Percentiles rank a stretch among this genome's conserved stretches.
These are phyloP conservation scores for Lamellibrachia satsuma DNA, from an alignment of 2,888 invertebrate genomes.

Conservation along the genomic window DNA sequence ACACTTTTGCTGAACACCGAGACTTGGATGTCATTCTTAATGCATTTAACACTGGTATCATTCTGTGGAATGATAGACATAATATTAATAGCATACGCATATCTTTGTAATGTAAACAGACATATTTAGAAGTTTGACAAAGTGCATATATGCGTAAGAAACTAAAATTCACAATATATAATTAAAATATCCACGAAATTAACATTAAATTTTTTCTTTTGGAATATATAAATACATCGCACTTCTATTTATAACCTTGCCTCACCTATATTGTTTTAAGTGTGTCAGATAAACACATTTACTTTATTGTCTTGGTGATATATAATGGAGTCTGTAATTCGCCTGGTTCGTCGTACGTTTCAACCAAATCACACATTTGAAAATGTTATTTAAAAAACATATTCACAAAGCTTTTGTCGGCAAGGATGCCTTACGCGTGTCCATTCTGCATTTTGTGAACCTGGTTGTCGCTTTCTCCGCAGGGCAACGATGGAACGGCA, in stretches of 20 bases:
- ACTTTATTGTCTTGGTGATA: not conserved
- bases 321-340: not conserved
- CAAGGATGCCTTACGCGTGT: not conserved
- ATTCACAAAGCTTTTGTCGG: not conserved
- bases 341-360: not conserved
- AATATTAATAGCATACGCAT: not conserved
- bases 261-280: not conserved
- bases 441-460: not conserved
- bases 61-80: not conserved
- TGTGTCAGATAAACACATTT: not conserved
- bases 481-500: not conserved
- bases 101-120: not conserved
- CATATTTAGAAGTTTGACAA: no score
- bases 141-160: no score
- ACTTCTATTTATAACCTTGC: not conserved
- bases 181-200: not conserved
- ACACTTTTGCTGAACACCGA: no score
- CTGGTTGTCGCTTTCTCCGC: not conserved
- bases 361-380: not conserved
- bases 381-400: no score
- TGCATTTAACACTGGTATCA: no score
- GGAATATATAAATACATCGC: not conserved
- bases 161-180: no score
- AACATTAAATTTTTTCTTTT: not conserved
- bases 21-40: no score